Conservation (phyloP, 1,140 invertebrate species). For the Luehdorfia chinensis region DNA sequence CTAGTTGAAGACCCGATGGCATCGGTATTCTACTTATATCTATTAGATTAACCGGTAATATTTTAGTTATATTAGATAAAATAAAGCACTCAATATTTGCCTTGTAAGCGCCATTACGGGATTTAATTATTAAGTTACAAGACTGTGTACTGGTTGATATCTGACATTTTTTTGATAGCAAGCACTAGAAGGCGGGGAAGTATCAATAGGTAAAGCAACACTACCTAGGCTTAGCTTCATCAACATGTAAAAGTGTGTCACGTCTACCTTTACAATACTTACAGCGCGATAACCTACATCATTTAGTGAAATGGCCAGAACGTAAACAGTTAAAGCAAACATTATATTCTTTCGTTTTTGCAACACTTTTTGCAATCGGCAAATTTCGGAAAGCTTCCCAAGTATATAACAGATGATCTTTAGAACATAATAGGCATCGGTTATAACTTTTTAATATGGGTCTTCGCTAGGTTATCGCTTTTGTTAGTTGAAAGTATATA, state of each 20-base stretch:
- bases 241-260: slow-evolving; percentile 26
- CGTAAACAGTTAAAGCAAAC: too few species aligned
- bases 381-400: too few species aligned
- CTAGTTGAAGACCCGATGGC: slow-evolving; percentile 24
- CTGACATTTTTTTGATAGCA: slow-evolving; percentile 32
- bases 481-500: too few species aligned
- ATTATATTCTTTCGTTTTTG: too few species aligned
- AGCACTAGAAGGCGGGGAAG: neutral
- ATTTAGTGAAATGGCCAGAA: too few species aligned
- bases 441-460: too few species aligned
- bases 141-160: slow-evolving; percentile 28
- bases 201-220: neutral
- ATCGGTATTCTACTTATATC: slow-evolving; percentile 23
- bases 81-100: slow-evolving; percentile 27
- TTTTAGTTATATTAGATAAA: slow-evolving; percentile 33
- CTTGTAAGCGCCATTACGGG: slow-evolving; percentile 24
- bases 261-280: slow-evolving; percentile 23
- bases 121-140: slow-evolving; percentile 30
- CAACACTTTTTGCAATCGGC: too few species aligned
- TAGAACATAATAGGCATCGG: too few species aligned
- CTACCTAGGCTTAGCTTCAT: neutral
- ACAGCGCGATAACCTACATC: too few species aligned
- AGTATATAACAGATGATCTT: too few species aligned
- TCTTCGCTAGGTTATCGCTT: too few species aligned
- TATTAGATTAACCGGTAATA: slow-evolving; percentile 20